phyloP scores from a whole-genome alignment of 2,113 vertebrate genomes.

The Notothenia coriiceps region DNA sequence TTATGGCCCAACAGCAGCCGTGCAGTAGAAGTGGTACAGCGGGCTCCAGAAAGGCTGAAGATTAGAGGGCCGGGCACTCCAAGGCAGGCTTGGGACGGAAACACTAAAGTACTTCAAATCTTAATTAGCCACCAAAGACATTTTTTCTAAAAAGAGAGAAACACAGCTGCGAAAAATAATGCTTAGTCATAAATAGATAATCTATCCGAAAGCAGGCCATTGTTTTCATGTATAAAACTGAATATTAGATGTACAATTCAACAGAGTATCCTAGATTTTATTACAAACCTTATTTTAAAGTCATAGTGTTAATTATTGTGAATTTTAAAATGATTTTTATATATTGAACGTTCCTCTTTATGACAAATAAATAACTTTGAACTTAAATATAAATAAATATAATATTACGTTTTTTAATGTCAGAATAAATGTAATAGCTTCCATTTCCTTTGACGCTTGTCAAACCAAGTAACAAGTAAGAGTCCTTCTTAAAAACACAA shows the following conservation, averaged over 20 bases:
- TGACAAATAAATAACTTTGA: neutral
- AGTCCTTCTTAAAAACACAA: neutral
- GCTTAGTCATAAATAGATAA: neutral
- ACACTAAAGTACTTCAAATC: neutral
- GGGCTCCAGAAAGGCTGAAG: constrained; percentile 4
- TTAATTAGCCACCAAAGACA: neutral
- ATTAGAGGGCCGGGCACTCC: neutral
- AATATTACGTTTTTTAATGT: neutral
- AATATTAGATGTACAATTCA: neutral
- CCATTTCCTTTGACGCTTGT: constrained; percentile 2
- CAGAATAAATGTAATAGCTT: neutral
- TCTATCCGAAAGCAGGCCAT: too few relatives aligned
- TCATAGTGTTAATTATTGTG: neutral
- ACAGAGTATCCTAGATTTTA: neutral
- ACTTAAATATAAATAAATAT: neutral
- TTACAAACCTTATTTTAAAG: neutral
- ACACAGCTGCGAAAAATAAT: neutral
- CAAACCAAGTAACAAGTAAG: neutral
- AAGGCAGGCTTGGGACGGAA: neutral
- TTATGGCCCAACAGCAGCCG: neutral
- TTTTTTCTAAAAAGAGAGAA: neutral
- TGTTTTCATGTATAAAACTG: too few relatives aligned
- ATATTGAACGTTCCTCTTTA: neutral
- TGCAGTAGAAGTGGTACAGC: neutral
- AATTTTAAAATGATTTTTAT: neutral